A percentile compares a stretch with the other conserved stretches of the same genome.
These are phyloP conservation scores for Piezodorus guildinii DNA, from an alignment of 1,140 invertebrate genomes.

Conservation along the genomic window DNA sequence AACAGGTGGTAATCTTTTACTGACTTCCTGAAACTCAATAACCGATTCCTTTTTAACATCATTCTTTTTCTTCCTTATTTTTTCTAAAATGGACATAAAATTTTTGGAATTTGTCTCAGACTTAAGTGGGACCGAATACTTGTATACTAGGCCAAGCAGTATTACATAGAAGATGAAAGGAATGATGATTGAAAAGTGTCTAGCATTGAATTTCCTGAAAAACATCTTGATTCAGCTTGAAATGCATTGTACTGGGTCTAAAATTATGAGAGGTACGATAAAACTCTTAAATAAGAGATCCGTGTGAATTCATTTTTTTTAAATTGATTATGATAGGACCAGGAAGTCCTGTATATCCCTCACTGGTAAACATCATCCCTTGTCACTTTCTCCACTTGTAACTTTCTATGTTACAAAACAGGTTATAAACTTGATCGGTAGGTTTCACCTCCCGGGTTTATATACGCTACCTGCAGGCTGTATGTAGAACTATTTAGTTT, in stretches of 20 bases:
- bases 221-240: background rate
- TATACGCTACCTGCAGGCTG: no score
- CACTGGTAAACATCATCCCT: no score
- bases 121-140: constrained; percentile 11
- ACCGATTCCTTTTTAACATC: background rate
- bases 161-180: constrained; percentile 15
- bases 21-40: background rate
- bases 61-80: background rate
- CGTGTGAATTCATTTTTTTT: no score
- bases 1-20: constrained; percentile 14
- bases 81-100: background rate
- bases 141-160: constrained; percentile 2
- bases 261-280: no score
- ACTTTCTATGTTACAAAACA: no score
- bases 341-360: no score
- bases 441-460: no score
- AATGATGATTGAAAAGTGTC: constrained; percentile 14
- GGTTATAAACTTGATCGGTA: no score
- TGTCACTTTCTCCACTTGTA: no score
- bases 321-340: no score
- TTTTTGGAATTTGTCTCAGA: background rate
- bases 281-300: no score
- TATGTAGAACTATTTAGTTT: no score
- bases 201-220: constrained; percentile 2
- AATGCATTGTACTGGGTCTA: background rate